Evolutionary conservation across 2,113 vertebrate species (phyloP), one percentile per base, ranked within the genome.

Genomic region (Paraplagusia blochii): DNA sequence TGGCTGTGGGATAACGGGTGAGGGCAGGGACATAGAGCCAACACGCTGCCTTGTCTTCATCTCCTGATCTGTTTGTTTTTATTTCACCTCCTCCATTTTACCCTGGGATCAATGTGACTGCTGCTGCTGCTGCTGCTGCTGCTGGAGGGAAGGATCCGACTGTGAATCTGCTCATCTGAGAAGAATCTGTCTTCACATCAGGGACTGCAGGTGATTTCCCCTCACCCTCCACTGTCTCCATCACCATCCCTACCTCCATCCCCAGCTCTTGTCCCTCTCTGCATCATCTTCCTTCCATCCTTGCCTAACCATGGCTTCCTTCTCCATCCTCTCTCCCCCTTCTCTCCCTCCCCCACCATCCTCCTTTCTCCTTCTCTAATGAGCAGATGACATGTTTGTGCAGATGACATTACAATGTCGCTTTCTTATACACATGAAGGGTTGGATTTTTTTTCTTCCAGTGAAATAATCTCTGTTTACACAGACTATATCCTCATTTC

Each of bases 171-270:
- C 73, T 58, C 3, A 57, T 68, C 72, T 79, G 78, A 73, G 73
- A 76, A 76, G 80, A 62, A 67, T 62, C 72, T 55, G 59, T 40
- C 53, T 40, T 40, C 46, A 46, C 1, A 71, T 48, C 54, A 45
- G 49, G 38, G 39, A 53, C 76, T 60, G 66, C 84, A 91, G 90
- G 90, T 92, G 88, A 89, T 58, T 29, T 29, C 22, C 44, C 29
- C 36, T 22, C 49, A 44, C 39, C 60, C 18, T 15, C 0, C 48
- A 48, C 0, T 9, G 0, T 11, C 8, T 18, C 16, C 3, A 3
- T 33, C 44, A 9, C 16, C 39, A 34, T 38, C 17, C 36, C 4
- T n/a, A 9, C 48, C 16, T 15, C 15, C 14, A 2, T 13, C 19
- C 22, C 40, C 66, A 58, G 63, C 63, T 46, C 58, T 40, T 15